Evolutionary conservation across 2,888 invertebrate species (phyloP).

Genomic region (Leucoptera coffeella): DNA sequence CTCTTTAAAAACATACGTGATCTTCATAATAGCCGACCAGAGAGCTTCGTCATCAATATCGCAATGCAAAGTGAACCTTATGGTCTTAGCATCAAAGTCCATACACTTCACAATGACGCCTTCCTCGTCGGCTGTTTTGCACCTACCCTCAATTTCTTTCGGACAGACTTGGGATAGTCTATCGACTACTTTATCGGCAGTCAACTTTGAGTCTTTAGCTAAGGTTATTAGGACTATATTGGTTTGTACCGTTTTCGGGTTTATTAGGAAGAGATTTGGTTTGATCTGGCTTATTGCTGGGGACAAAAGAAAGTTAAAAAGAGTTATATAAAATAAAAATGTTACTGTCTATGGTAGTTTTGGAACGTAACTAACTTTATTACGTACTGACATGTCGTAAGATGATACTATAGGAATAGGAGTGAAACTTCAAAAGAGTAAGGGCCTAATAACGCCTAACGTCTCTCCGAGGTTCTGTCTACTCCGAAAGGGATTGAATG

Average conservation of each 20-base stretch:
- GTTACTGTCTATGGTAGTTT: too few species aligned
- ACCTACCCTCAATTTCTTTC: conserved; percentile 40
- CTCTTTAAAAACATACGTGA: conserved; percentile 62
- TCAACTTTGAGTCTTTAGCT: conserved; percentile 39
- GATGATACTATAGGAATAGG: too few species aligned
- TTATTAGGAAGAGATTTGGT: conserved; percentile 57
- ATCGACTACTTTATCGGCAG: conserved; percentile 30
- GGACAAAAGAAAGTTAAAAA: conserved; percentile 7
- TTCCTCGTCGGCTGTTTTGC: conserved; percentile 32
- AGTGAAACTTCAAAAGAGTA: too few species aligned
- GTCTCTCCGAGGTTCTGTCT: too few species aligned
- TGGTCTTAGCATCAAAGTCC: conserved; percentile 49
- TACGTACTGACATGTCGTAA: too few species aligned
- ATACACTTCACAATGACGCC: conserved; percentile 55
- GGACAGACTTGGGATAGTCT: conserved; percentile 27
- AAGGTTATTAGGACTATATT: conserved; percentile 70
- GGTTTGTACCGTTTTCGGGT: conserved; percentile 58
- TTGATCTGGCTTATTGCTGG: conserved; percentile 56
- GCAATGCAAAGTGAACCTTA: conserved; percentile 66
- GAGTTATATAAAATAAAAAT: too few species aligned
- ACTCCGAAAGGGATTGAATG: too few species aligned
- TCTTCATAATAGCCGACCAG: conserved; percentile 63
- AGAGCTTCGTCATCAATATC: conserved; percentile 65
- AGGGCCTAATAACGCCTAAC: too few species aligned
- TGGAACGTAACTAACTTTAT: too few species aligned